Percentiles rank a stretch among this genome's conserved stretches.
Evolutionary conservation across 1,140 invertebrate species (phyloP).

Genomic region (Leptinotarsa undecemlineata): DNA sequence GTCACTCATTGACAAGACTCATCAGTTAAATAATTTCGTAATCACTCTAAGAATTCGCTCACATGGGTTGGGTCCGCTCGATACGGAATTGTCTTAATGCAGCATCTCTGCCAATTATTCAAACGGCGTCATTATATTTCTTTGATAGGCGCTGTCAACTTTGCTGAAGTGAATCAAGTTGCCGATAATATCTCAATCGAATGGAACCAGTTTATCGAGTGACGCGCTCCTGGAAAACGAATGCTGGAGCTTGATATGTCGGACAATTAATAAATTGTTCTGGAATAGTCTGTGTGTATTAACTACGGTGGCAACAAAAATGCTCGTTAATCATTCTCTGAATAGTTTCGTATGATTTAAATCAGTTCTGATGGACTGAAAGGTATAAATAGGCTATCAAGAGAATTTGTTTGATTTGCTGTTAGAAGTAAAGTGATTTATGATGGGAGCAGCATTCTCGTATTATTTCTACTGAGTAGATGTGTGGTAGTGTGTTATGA

Average conservation of each 20-base stretch:
- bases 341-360: not conserved
- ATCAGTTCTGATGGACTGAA: no score
- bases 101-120: conserved; percentile 5
- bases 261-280: conserved; percentile 14
- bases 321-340: not conserved
- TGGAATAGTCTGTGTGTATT: not conserved
- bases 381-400: no score
- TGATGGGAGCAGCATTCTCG: no score
- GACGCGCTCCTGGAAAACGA: conserved; percentile 18
- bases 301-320: not conserved
- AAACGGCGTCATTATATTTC: not conserved
- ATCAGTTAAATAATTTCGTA: conserved; percentile 6
- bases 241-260: not conserved
- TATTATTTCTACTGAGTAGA: no score
- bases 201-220: conserved; percentile 34
- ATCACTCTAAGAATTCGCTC: conserved; percentile 2
- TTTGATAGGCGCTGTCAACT: conserved; percentile 31
- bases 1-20: not conserved
- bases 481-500: no score
- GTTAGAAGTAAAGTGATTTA: no score
- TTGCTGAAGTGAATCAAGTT: conserved; percentile 27
- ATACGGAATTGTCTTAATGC: not conserved
- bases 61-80: not conserved
- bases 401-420: no score
- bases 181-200: conserved; percentile 37